These are phyloP conservation scores for Crenuchus spilurus DNA, from an alignment of 2,797 vertebrate species.

Conservation along the genomic window DNA sequence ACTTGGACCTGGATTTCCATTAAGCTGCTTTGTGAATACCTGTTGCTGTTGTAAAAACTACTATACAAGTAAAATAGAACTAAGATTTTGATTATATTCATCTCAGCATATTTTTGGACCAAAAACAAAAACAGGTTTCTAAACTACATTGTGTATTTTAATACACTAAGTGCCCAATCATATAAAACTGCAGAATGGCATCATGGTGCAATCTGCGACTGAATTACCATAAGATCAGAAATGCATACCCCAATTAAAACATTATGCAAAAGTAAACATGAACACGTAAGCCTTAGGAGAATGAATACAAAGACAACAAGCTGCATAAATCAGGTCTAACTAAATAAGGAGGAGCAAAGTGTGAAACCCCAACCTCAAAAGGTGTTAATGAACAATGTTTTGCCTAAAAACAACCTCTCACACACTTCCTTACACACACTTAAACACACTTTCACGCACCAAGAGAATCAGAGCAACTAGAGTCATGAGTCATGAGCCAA, in stretches of 20 bases:
- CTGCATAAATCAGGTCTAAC: not conserved
- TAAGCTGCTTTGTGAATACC: too few species aligned
- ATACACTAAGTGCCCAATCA: too few species aligned
- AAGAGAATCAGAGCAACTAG: not conserved
- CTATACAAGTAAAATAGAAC: too few species aligned
- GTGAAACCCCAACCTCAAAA: not conserved
- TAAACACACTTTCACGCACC: not conserved
- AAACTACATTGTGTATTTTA: too few species aligned
- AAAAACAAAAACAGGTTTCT: too few species aligned
- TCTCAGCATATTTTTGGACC: too few species aligned
- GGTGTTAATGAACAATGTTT: conserved; percentile 1
- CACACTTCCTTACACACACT: not conserved
- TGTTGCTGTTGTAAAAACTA: too few species aligned
- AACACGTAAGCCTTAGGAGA: too few species aligned
- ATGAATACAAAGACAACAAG: not conserved
- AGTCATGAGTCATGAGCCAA: conserved; percentile 3
- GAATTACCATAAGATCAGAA: not conserved
- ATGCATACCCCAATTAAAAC: not conserved
- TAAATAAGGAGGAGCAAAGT: not conserved
- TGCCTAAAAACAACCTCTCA: not conserved
- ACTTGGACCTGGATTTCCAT: too few species aligned
- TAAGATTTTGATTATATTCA: too few species aligned
- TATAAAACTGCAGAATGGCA: too few species aligned
- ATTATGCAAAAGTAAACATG: not conserved
- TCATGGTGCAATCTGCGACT: too few species aligned